Conservation (phyloP, 2,113 vertebrate genomes). For the rabbit (Oryctolagus cuniculus) region mOryCun1.1 NC_091443.1:18178501-18179000, state of each 20-base stretch:
- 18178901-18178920: too few relatives aligned
- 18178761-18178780: too few relatives aligned
- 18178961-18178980: too few relatives aligned
- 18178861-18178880: too few relatives aligned
- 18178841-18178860: too few relatives aligned
- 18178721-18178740: conserved; percentile 14
- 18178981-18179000: too few relatives aligned
- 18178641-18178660: background rate
- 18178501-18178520: background rate
- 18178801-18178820: too few relatives aligned
- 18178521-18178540: rapidly evolving
- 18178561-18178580: background rate
- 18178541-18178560: background rate
- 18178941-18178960: too few relatives aligned
- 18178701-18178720: conserved; percentile 3
- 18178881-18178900: too few relatives aligned
- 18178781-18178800: too few relatives aligned
- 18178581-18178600: background rate
- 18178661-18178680: background rate
- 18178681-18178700: background rate
- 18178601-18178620: background rate
- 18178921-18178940: too few relatives aligned
- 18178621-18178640: background rate
- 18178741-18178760: conserved; percentile 59
- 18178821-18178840: too few relatives aligned